These are phyloP conservation scores for Staurois parvus DNA, from an alignment of 2,797 vertebrate genomes.

Conservation along the genomic window DNA sequence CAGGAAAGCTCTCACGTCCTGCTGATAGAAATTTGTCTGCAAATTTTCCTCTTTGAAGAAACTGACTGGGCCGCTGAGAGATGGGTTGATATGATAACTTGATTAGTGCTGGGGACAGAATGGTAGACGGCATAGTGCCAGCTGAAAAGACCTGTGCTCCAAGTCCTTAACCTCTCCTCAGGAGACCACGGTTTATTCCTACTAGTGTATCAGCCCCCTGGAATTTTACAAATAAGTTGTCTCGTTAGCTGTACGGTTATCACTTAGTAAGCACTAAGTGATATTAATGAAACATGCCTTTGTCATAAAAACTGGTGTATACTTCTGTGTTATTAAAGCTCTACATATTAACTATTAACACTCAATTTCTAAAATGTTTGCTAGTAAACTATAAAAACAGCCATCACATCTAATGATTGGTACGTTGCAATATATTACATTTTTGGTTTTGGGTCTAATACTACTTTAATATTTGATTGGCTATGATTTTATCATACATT, in stretches of 20 bases:
- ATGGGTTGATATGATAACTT: constrained; percentile 89
- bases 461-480: too few species aligned
- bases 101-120: constrained; percentile 83
- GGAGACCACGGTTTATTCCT: constrained; percentile 81
- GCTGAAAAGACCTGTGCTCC: constrained; percentile 78
- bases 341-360: neutral
- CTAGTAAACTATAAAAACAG: neutral
- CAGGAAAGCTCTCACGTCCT: constrained; percentile 81
- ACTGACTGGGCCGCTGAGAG: constrained; percentile 78
- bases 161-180: constrained; percentile 86
- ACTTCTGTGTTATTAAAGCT: neutral
- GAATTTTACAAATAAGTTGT: constrained; percentile 72
- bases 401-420: too few species aligned
- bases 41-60: constrained; percentile 80
- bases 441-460: too few species aligned
- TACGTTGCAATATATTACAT: too few species aligned
- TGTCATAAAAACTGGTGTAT: neutral
- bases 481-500: too few species aligned
- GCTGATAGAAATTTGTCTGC: constrained; percentile 93
- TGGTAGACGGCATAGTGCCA: constrained; percentile 76
- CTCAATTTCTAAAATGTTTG: neutral
- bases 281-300: constrained; percentile 7
- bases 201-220: constrained; percentile 73
- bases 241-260: constrained; percentile 69
- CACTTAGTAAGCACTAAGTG: constrained; percentile 45